Base-by-base conservation (phyloP, 2,797 vertebrate species). In the Anguilla marmorata region DNA sequence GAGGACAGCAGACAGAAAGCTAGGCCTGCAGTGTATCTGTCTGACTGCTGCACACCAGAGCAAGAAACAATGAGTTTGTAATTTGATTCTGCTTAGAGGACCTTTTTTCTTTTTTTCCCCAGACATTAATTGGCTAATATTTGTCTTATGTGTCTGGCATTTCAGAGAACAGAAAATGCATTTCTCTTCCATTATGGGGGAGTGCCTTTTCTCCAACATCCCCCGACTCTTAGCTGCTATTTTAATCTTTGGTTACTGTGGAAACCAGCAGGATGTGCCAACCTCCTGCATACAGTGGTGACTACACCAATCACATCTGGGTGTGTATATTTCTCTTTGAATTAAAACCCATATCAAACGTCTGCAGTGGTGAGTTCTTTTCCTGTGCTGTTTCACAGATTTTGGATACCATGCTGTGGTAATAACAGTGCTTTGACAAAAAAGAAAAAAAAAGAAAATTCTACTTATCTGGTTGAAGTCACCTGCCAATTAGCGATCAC, bases 161-260 rank as follows among this genome's bases (percentile, higher is more conserved):
- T 87, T 87, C 41, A 83, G 86, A 87, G 58, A 56, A 83, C 48
- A 80, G 76, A 80, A 87, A 48, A 27, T 54, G 16, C 60, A 88
- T 88, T 58, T 86, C 48, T 41, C 52, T 84, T 48, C 56, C 48
- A n/a, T 83, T 54, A 27, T 79, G 52, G 56, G 54, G 88, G 41
- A n/a, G 16, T 84, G 58, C 86, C 58, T 72, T 45, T 86, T 85
- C 83, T 84, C 33, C 30, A 48, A 89, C 74, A 27, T 37, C 50
- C 79, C 85, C 58, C 79, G 72, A 41, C 60, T 89, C 88, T 52
- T 27, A 79, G 76, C 30, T 84, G 50, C 88, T 89, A 86, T 89
- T 89, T 89, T 87, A 86, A 27, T 87, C 88, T 89, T 33, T 76
- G 86, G 88, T 89, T 89, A 89, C 88, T 66, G 21, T 89, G 88